Base-by-base conservation (phyloP, 2,888 invertebrate genomes). In the Dysmachus trigonus region DNA sequence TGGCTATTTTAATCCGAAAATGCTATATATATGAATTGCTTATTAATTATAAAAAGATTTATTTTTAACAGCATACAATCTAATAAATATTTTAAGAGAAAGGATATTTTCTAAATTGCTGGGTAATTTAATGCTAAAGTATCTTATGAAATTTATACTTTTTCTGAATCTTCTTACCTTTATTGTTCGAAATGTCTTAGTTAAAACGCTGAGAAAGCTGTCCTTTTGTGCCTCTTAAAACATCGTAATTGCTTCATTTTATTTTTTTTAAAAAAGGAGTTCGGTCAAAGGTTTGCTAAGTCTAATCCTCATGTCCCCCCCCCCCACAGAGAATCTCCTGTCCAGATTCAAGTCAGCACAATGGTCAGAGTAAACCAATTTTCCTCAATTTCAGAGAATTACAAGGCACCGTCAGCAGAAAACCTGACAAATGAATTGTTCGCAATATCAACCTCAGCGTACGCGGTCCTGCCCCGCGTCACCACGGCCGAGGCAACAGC, bases 391-490 rank as follows among this genome's bases (percentile, higher is more conserved):
- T 62, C 62, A 62, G 62, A 62, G 4, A 79, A 31, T 51, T 51
- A 47, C 27, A 79, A 79, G 38, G 13, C 51, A 31, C 31, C 30
- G 79, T 79, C 79, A 47, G 51, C 79, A 79, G 79, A 79, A 51
- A 51, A 51, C 47, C 7, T 31, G 79, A 31, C 79, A 15, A 79
- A 47, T 79, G 51, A 79, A 47, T 79, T 79, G 47, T 51, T 51
- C 30, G 27, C 51, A 79, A 22, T 41, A 31, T 2, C 79, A 79
- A 51, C 79, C 27, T 8, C 30, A 15, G 30, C 5, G 8, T 18
- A 47, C 31, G n/a, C 33, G 31, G 33, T 6, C 2, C 79, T 30
- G 0, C 30, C 79, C 47, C 31, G 30, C n/a, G 30, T 30, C 79
- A 79, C 30, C 13, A 41, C 38, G 2, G 15, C n/a, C 10, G 35